Percentiles rank a stretch among this genome's conserved stretches.
phyloP scores from a whole-genome alignment of 1,140 invertebrate species.

The Acarapis woodi region DNA sequence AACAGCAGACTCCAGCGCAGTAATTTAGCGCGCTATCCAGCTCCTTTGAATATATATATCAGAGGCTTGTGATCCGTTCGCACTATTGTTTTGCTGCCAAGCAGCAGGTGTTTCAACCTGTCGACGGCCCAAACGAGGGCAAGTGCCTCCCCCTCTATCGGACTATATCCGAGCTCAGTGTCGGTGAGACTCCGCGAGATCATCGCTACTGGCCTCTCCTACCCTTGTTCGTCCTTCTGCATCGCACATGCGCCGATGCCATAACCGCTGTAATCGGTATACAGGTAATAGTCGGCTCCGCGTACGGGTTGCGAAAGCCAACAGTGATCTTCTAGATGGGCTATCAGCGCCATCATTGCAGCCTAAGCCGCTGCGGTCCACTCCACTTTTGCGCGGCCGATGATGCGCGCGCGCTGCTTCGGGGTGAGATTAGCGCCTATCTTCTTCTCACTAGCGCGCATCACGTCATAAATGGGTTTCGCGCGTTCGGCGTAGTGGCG shows the following conservation, averaged over 20 bases:
- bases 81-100: too few species aligned
- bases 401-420: too few species aligned
- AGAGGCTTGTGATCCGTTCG: too few species aligned
- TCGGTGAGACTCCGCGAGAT: slow-evolving; percentile 1
- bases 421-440: too few species aligned
- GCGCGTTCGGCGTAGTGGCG: too few species aligned
- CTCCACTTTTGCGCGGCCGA: neutral
- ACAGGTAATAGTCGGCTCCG: slow-evolving; percentile 11
- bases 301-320: slow-evolving; percentile 1
- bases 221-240: too few species aligned
- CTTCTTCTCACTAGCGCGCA: too few species aligned
- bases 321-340: neutral
- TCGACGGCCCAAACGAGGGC: slow-evolving; percentile 9
- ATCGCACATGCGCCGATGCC: too few species aligned
- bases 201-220: too few species aligned
- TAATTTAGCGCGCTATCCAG: too few species aligned
- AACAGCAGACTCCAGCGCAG: slow-evolving; percentile 2
- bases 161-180: slow-evolving; percentile 7
- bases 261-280: neutral
- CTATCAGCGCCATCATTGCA: neutral
- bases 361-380: neutral
- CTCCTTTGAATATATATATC: too few species aligned
- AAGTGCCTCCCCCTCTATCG: slow-evolving; percentile 11
- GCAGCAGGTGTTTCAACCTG: slow-evolving; percentile 9
- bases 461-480: too few species aligned